Percentiles rank a stretch among this genome's conserved stretches.
phyloP scores from a whole-genome alignment of 2,888 invertebrate species.

The Linyphia triangularis region DNA sequence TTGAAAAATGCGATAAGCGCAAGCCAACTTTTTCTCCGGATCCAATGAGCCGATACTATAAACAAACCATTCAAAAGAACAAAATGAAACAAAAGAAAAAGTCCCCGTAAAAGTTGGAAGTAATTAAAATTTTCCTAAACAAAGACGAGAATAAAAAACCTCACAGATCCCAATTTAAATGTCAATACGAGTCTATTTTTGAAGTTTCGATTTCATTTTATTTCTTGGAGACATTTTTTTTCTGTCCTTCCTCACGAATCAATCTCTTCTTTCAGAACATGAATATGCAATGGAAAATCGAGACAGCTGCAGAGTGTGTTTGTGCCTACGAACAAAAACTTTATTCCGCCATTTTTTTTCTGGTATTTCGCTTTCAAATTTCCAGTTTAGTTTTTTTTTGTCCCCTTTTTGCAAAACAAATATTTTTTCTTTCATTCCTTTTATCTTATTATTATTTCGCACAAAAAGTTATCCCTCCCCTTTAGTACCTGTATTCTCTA shows the following conservation, averaged over 20 bases:
- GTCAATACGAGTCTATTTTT: constrained; percentile 71
- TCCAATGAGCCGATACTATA: neutral
- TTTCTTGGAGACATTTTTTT: constrained; percentile 8
- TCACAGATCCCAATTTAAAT: constrained; percentile 66
- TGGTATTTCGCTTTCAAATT: constrained; percentile 1
- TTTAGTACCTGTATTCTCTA: constrained; percentile 9
- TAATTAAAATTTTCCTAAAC: constrained; percentile 66
- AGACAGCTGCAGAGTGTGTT: constrained; percentile 53
- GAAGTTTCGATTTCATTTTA: constrained; percentile 62
- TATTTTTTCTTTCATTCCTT: constrained; percentile 10
- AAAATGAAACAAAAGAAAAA: constrained; percentile 24
- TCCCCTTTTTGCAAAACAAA: constrained; percentile 3
- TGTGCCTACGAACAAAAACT: constrained; percentile 47
- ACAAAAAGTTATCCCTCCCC: constrained; percentile 3
- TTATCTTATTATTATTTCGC: constrained; percentile 54
- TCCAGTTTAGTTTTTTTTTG: neutral
- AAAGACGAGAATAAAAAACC: constrained; percentile 44
- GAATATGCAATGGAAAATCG: constrained; percentile 52
- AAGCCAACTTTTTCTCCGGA: neutral
- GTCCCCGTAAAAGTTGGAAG: constrained; percentile 53
- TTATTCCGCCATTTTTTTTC: constrained; percentile 39
- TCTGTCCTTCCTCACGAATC: neutral
- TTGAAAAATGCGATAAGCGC: constrained; percentile 48
- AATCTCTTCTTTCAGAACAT: constrained; percentile 54
- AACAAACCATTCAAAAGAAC: constrained; percentile 8